Base-by-base conservation (phyloP, 2,113 vertebrate genomes). In the Eudyptes chrysolophus region DNA sequence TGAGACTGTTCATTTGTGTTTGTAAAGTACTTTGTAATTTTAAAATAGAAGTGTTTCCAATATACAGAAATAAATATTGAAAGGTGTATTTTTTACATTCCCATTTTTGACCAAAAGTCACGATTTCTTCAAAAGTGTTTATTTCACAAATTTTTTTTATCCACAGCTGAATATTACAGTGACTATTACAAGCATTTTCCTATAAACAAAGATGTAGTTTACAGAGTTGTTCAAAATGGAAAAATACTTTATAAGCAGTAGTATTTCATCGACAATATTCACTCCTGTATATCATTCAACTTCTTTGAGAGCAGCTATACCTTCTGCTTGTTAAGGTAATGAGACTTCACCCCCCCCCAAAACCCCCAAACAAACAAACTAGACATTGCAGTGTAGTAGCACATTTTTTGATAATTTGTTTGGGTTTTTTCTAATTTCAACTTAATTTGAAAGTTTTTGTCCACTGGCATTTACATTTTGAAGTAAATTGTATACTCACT, bases 151-250 rank as follows among this genome's bases (percentile, higher is more conserved):
- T 96, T 72, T 80, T 44, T 85, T 82, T 96, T 97, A 97, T 96
- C 87, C 96, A 93, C 87, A 97, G 90, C 42, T 93, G 85, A 97
- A 93, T 96, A 96, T 96, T 97, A 98, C 82, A 97, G 93, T 95
- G 87, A 95, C 95, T 86, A 78, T 95, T 97, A 97, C 76, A 98
- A 97, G 95, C 87, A 89, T 94, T 97, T 97, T 85, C 72, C 91
- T 97, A 95, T 96, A 97, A 98, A 98, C 92, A 97, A 93, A 97
- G 44, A 32, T 96, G 27, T 97, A 94, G 72, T 97, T 98, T 98
- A 96, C 97, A 98, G 95, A 95, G 97, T 97, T 97, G 89, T 97
- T 97, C 94, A 97, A 97, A 98, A 95, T 96, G 96, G 84, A 97
- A 97, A 98, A 97, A 96, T 97, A 97, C 89, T 96, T 87, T 84